Conservation (phyloP, 1,140 invertebrate species). For the Eumeta japonica region DNA sequence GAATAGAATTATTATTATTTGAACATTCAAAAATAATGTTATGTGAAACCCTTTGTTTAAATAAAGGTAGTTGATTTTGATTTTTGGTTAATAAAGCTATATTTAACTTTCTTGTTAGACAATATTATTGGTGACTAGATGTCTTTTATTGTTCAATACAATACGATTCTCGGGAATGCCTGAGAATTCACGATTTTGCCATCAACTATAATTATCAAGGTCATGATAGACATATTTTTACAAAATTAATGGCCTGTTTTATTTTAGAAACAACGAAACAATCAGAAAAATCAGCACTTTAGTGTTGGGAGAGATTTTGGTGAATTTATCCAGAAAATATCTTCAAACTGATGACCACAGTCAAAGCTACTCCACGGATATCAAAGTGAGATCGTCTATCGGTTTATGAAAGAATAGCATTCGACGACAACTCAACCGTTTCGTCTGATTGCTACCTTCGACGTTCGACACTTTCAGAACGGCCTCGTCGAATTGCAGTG, state of each 20-base stretch:
- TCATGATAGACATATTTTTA: no score
- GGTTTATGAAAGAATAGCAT: background rate
- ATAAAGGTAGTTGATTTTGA: no score
- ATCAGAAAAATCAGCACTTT: conserved; percentile 38
- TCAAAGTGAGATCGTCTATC: conserved; percentile 33
- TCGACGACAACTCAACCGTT: background rate
- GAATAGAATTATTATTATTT: background rate
- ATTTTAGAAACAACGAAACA: conserved; percentile 28
- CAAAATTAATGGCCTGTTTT: background rate
- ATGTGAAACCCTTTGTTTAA: no score
- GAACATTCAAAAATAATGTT: no score
- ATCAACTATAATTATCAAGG: no score
- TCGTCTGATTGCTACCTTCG: background rate
- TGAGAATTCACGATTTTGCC: background rate
- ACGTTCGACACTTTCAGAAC: conserved; percentile 22
- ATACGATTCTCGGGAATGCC: background rate
- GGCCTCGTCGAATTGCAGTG: conserved; percentile 37
- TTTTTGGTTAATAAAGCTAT: background rate
- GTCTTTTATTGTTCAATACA: background rate
- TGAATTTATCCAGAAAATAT: conserved; percentile 34
- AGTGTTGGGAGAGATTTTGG: conserved; percentile 38
- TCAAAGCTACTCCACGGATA: conserved; percentile 23
- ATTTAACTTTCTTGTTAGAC: background rate
- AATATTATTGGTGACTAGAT: background rate
- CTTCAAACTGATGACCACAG: conserved; percentile 18